Percentiles rank a stretch among this genome's conserved stretches.
Conservation (phyloP, 2,888 invertebrate genomes). For the Drosophila rubida region DNA sequence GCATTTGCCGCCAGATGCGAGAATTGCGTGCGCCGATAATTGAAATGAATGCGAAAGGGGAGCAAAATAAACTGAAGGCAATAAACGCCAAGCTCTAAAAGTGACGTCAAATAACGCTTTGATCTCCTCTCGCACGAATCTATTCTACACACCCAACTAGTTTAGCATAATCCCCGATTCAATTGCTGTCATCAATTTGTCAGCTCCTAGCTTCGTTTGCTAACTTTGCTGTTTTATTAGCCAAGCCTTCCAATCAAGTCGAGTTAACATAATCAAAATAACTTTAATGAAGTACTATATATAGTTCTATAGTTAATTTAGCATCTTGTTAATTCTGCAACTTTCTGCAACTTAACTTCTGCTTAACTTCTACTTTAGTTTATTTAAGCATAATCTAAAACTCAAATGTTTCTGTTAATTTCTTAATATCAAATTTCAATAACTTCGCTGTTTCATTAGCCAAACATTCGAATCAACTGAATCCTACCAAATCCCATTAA, state of each 20-base stretch:
- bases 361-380: too few species aligned
- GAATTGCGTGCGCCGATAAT: constrained; percentile 29
- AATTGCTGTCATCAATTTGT: neutral
- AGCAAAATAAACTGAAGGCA: neutral
- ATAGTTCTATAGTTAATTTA: too few species aligned
- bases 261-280: too few species aligned
- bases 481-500: too few species aligned
- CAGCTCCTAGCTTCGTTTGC: neutral
- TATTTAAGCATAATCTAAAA: too few species aligned
- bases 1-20: constrained; percentile 8
- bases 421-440: too few species aligned
- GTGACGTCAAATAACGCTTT: constrained; percentile 1
- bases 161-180: neutral
- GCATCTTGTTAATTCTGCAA: too few species aligned
- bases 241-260: too few species aligned
- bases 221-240: neutral
- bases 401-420: too few species aligned
- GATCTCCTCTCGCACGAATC: neutral
- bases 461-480: too few species aligned
- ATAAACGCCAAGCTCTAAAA: neutral
- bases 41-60: constrained; percentile 42
- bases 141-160: neutral
- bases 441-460: too few species aligned
- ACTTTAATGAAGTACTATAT: neutral
- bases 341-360: too few species aligned